These are phyloP conservation scores for Pocillopora grandis DNA, from an alignment of 92 coral and sea anemone species.

Conservation along the genomic window DNA sequence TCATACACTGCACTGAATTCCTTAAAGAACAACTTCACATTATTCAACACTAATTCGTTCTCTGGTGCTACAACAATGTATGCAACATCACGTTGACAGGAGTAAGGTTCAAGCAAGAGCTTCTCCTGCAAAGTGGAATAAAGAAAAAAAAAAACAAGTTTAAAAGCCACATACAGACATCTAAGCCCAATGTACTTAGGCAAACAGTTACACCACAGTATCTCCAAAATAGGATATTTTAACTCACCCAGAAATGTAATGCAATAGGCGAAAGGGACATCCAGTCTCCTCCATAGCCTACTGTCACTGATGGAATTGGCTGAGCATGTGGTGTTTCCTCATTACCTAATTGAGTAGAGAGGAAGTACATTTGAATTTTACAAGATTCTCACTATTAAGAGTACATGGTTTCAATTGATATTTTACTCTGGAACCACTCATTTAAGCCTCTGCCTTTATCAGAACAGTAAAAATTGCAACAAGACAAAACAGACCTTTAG, in stretches of 20 bases:
- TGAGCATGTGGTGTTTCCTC: constrained; percentile 77
- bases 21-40: constrained; percentile 84
- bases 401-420: no score
- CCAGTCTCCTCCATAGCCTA: constrained; percentile 94
- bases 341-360: constrained; percentile 44
- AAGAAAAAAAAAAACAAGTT: background rate
- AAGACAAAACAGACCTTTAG: constrained; percentile 61
- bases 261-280: constrained; percentile 93
- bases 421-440: no score
- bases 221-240: no score
- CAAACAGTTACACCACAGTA: no score
- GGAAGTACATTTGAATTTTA: background rate
- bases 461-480: background rate
- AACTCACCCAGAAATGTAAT: constrained; percentile 92
- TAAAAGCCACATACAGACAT: background rate
- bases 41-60: constrained; percentile 80
- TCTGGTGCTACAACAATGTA: constrained; percentile 97
- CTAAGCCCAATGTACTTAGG: no score
- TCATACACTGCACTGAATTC: constrained; percentile 98
- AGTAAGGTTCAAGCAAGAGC: constrained; percentile 90
- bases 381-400: no score
- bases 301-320: constrained; percentile 91
- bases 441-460: no score
- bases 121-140: constrained; percentile 67
- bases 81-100: constrained; percentile 87